Conservation (phyloP, 2,797 vertebrate genomes). For the Malurus splendens region DNA sequence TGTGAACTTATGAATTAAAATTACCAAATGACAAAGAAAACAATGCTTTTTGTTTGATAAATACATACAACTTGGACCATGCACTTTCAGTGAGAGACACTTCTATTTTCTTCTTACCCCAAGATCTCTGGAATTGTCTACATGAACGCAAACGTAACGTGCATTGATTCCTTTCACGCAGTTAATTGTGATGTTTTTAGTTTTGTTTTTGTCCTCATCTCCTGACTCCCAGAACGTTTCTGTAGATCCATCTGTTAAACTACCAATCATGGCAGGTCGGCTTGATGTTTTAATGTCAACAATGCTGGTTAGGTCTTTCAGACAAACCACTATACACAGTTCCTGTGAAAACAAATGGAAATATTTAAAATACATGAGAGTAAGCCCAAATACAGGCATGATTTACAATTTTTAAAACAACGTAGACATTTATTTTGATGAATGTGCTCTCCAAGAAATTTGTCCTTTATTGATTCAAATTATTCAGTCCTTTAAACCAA, state of each 20-base stretch:
- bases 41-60: fast-evolving
- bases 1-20: background rate
- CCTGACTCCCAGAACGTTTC: constrained; percentile 99
- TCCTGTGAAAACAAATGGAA: constrained; percentile 75
- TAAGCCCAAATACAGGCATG: background rate
- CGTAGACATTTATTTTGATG: background rate
- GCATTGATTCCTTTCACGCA: constrained; percentile 96
- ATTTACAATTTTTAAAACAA: background rate
- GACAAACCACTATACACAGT: constrained; percentile 89
- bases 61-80: background rate
- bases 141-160: constrained; percentile 90
- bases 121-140: constrained; percentile 97
- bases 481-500: background rate
- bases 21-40: background rate
- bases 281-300: constrained; percentile 98
- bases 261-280: constrained; percentile 98
- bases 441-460: background rate
- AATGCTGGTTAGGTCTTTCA: constrained; percentile 94
- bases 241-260: constrained; percentile 95
- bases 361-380: background rate
- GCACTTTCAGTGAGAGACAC: background rate
- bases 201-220: constrained; percentile 99
- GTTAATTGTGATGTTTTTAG: constrained; percentile 96
- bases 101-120: constrained; percentile 78
- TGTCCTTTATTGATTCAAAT: background rate